phyloP scores from a whole-genome alignment of 1,140 invertebrate species.

The Delia radicum region DNA sequence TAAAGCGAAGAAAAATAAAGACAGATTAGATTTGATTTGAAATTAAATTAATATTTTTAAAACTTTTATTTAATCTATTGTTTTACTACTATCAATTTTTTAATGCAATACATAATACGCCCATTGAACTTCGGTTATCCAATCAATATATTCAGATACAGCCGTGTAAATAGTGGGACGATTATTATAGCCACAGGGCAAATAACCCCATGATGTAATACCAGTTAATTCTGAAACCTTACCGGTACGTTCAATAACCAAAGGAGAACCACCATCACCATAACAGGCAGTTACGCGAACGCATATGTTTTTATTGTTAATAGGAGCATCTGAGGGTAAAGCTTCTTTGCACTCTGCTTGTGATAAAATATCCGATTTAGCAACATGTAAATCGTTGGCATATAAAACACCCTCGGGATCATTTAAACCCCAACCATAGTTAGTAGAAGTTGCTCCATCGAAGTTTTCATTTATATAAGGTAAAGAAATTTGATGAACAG shows the following conservation, averaged over 20 bases:
- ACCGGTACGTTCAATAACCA: slow-evolving; percentile 56
- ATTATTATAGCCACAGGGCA: slow-evolving; percentile 66
- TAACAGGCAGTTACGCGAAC: slow-evolving; percentile 63
- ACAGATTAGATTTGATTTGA: slow-evolving; percentile 7
- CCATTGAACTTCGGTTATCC: slow-evolving; percentile 62
- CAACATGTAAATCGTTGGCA: slow-evolving; percentile 52
- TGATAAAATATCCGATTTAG: slow-evolving; percentile 37
- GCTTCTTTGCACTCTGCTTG: slow-evolving; percentile 33
- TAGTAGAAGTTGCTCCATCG: slow-evolving; percentile 35
- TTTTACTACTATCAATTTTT: background rate
- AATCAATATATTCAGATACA: slow-evolving; percentile 62
- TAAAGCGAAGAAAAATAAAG: background rate
- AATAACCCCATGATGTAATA: slow-evolving; percentile 74
- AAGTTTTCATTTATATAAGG: slow-evolving; percentile 40
- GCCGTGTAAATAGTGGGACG: slow-evolving; percentile 73
- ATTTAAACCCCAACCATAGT: slow-evolving; percentile 58
- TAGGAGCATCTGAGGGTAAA: slow-evolving; percentile 41
- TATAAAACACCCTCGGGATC: slow-evolving; percentile 40
- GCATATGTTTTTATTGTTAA: slow-evolving; percentile 59
- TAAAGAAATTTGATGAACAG: slow-evolving; percentile 39
- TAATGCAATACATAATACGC: slow-evolving; percentile 41
- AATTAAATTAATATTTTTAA: background rate
- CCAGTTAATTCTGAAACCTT: slow-evolving; percentile 59
- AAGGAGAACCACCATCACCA: slow-evolving; percentile 70
- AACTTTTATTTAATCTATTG: background rate